Evolutionary conservation across 2,888 invertebrate genomes (phyloP), one percentile per base, ranked within the genome.

Genomic region (Sesia bembeciformis): DNA sequence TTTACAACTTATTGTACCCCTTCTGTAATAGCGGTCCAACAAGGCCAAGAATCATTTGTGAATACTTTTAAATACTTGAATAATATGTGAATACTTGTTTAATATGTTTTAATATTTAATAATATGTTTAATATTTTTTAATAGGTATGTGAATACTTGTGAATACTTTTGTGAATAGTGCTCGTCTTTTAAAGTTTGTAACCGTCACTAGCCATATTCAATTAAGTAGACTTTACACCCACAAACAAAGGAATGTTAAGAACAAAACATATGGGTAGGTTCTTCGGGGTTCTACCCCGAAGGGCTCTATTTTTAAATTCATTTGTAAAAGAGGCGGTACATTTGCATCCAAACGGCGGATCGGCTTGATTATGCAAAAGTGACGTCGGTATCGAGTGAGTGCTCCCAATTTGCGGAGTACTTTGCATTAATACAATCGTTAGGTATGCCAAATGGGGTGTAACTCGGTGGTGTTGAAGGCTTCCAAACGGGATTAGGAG

Each of bases 331-430:
- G 60, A 61, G 70, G 70, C 64, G 60, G 60, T 60, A 52, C 60
- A 86, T 87, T 87, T 81, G 79, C 84, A 86, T 87, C 58, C 62
- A 68, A 82, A 86, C 68, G 74, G 76, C 68, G 62, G 59, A 64
- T 65, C 59, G 65, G 76, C 74, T 70, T 76, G 78, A 84, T 87
- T 88, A 88, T 87, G 84, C 84, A 79, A 79, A 85, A 76, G 70
- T 72, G 68, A 72, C 62, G 67, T 61, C 59, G 56, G 60, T 63
- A 63, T 65, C 63, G 62, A 72, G 66, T 62, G 65, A 74, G 69
- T 66, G 69, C 70, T 71, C 73, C 68, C 76, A 83, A 78, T 83
- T 81, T 72, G 75, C 76, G 72, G 69, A 72, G 69, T 67, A 66
- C 66, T 78, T 76, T 72, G 64, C 74, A 72, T 78, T 72, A 68